A percentile compares a stretch with the other conserved stretches of the same genome.
phyloP scores from a whole-genome alignment of 2,888 invertebrate species.

The Hirtodrosophila cameraria region DNA sequence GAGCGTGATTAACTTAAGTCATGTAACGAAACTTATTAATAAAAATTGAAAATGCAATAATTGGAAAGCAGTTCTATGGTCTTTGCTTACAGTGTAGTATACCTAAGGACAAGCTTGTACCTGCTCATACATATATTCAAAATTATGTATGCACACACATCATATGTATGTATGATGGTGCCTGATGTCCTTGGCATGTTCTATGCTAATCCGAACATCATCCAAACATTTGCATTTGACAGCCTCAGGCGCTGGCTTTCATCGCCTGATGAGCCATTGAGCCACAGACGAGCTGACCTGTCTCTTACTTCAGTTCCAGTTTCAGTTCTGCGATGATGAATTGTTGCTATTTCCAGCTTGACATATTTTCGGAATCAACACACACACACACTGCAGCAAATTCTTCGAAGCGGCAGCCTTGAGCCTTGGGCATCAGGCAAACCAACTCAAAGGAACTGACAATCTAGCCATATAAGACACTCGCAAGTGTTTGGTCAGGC shows the following conservation, averaged over 20 bases:
- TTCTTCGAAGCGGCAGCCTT: conserved; percentile 17
- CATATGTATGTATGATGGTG: background rate
- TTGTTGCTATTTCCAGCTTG: conserved; percentile 40
- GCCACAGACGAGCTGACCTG: conserved; percentile 26
- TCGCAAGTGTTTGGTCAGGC: conserved; percentile 19
- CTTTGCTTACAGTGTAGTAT: no score
- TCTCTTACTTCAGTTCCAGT: conserved; percentile 2
- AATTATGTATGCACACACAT: conserved; percentile 4
- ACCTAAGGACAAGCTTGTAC: no score
- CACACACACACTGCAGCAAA: no score
- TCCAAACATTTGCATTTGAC: conserved; percentile 65
- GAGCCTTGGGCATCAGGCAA: conserved; percentile 30
- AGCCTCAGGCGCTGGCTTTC: conserved; percentile 52
- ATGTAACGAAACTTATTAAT: no score
- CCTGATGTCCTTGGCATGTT: conserved; percentile 61
- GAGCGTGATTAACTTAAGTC: no score
- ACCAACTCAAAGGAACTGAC: conserved; percentile 54
- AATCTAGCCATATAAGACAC: conserved; percentile 25
- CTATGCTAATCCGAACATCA: conserved; percentile 64
- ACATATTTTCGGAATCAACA: conserved; percentile 46
- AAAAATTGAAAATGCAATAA: no score
- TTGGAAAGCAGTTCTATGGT: no score
- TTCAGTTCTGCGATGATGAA: conserved; percentile 47
- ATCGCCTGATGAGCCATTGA: conserved; percentile 53
- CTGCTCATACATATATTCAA: conserved; percentile 2